Percentiles rank a stretch among this genome's conserved stretches.
Evolutionary conservation across 2,113 vertebrate genomes (phyloP).

Genomic region (Geococcyx californianus): DNA sequence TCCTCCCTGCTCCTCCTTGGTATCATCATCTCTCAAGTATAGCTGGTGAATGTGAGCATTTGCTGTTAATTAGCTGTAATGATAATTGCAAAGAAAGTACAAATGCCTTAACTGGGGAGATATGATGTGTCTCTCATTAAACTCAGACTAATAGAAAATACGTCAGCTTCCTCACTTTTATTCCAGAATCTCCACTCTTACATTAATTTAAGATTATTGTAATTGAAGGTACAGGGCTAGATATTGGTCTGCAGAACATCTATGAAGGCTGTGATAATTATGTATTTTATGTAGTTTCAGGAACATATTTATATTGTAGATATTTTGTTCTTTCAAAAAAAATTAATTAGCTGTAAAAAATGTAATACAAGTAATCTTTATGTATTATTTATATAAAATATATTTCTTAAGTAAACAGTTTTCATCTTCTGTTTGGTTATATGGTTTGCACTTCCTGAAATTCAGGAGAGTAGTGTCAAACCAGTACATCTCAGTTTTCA

Average conservation of each 20-base stretch:
- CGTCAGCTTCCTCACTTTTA: background rate
- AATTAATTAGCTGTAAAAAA: background rate
- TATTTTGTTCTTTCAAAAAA: background rate
- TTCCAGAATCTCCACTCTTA: background rate
- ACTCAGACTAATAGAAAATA: conserved; percentile 1
- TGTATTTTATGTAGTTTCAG: background rate
- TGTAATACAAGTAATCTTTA: background rate
- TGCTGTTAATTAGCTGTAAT: conserved; percentile 54
- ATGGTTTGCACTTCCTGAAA: background rate
- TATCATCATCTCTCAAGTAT: conserved; percentile 13
- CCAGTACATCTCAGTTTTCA: background rate
- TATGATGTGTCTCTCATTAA: background rate
- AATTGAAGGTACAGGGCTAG: background rate
- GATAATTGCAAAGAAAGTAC: conserved; percentile 22
- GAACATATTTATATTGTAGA: background rate
- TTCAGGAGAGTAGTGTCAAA: background rate
- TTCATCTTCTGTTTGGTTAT: background rate
- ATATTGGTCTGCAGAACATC: background rate
- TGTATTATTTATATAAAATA: background rate
- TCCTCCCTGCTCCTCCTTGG: background rate
- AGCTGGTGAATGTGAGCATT: background rate
- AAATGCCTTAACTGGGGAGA: background rate
- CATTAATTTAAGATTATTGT: conserved; percentile 3
- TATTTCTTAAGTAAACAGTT: background rate
- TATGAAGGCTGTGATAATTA: background rate